Evolutionary conservation across 2,113 vertebrate genomes (phyloP), one percentile per base, ranked within the genome.

Genomic region (Sinocyclocheilus anshuiensis): DNA sequence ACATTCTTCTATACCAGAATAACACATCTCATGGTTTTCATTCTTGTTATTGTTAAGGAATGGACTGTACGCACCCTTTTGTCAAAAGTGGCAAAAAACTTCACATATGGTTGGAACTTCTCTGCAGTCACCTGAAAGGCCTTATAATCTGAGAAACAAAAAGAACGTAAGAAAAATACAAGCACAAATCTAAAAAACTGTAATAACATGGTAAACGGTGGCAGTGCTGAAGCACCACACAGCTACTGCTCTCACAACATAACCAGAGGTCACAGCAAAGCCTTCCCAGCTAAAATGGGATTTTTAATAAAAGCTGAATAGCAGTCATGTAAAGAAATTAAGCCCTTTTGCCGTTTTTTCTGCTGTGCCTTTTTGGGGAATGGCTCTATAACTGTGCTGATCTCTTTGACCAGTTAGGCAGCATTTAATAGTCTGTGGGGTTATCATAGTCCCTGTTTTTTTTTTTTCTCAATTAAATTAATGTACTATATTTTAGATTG

Each of bases 51-150:
- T 5, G 4, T 42, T 12, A 72, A 72, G 18, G 69, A 53, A n/a
- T 67, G 29, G 48, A 9, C n/a, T 67, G 22, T 84, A 92, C 97
- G 96, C 91, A 99, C 98, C 87, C 96, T 95, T 96, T 98, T 99
- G 90, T 99, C 97, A 1, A 98, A 99, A 0, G 97, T 99, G 63
- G 97, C 98, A 90, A 98, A 99, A 91, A 99, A 99, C 90, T 97
- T 98, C 92, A 99, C 90, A 22, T 97, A 98, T 0, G 98, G 98
- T 84, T 99, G 98, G 90, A 99, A 99, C n/a, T 96, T 96, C 88
- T 98, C 97, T 0, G 98, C 97, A 0, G 98, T 97, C 90, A 97
- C 96, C 92, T 97, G 96, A 88, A 98, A 99, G 22, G 97, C 96
- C 90, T 96, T 97, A 90, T 95, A 99, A 92, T 99, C 98, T 99